Evolutionary conservation across 2,888 invertebrate genomes (phyloP), one percentile per base, ranked within the genome.

Genomic region (Prosapia bicincta): DNA sequence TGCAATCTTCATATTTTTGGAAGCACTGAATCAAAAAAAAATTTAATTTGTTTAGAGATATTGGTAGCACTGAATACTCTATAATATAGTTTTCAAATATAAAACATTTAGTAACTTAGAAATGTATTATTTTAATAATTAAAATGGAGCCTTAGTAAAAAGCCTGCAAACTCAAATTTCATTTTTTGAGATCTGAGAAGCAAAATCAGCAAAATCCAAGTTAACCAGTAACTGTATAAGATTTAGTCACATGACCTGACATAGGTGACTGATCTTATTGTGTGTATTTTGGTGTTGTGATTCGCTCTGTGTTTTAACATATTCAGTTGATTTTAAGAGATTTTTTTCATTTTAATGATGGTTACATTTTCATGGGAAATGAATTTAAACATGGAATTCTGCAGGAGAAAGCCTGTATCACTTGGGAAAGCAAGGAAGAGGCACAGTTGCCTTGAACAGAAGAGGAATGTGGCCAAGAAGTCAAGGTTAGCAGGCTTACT

Each of bases 1-100:
- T 6, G 28, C 28, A 28, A 28, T 28, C 69, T 38, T 23, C 9
- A 65, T 66, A 65, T 72, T 72, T 1, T 9, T 24, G 54, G 65
- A 28, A 72, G n/a, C n/a, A n/a, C n/a, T n/a, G n/a, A n/a, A n/a
- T n/a, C n/a, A n/a, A n/a, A n/a, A n/a, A n/a, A n/a, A n/a, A n/a
- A n/a, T n/a, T n/a, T n/a, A n/a, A n/a, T n/a, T n/a, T n/a, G n/a
- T n/a, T n/a, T 28, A 26, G 66, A 72, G 72, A 20, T 72, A 65
- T 72, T 72, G 72, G 66, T 72, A 65, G 65, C 72, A 72, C 66
- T 72, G 72, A 54, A 54, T 72, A 65, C 72, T 65, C 26, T 66
- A 65, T 13, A 72, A 72, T 72, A 9, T 9, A 28, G 30, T 72
- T 9, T 25, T 24, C 65, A 5, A 26, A 1, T 72, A 28, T n/a